Evolutionary conservation across 1,140 invertebrate genomes (phyloP).

Genomic region (Camponotus vicinus): DNA sequence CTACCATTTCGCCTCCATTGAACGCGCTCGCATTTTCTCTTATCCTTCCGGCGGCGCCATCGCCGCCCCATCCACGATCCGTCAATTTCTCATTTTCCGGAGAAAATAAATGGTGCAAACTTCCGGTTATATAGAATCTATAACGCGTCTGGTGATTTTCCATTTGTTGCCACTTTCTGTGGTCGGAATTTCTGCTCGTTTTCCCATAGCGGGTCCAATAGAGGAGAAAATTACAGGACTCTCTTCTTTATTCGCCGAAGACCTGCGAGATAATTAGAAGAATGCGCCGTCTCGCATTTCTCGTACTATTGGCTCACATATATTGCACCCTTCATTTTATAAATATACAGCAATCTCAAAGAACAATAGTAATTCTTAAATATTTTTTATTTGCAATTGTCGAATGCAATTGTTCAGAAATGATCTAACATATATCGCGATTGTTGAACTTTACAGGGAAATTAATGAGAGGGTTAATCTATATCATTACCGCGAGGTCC

Average conservation of each 20-base stretch:
- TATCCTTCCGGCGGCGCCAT: conserved; percentile 34
- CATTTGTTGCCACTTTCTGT: conserved; percentile 25
- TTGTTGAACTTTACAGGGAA: conserved; percentile 18
- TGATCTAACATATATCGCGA: conserved; percentile 40
- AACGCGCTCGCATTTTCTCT: conserved; percentile 12
- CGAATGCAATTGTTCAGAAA: conserved; percentile 21
- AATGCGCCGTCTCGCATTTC: neutral
- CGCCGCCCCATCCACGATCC: conserved; percentile 58
- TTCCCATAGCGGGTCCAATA: conserved; percentile 33
- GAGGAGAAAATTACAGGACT: conserved; percentile 7
- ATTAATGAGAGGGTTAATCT: conserved; percentile 56
- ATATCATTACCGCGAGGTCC: conserved; percentile 55
- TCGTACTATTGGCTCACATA: neutral
- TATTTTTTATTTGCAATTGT: neutral
- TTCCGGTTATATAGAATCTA: conserved; percentile 29
- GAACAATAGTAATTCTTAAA: neutral
- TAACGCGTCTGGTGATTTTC: conserved; percentile 43
- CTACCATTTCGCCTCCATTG: conserved; percentile 2
- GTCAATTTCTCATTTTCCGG: conserved; percentile 72
- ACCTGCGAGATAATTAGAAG: conserved; percentile 12
- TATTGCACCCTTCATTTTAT: conserved; percentile 1
- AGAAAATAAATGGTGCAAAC: conserved; percentile 59
- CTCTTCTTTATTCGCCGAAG: neutral
- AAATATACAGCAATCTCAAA: neutral
- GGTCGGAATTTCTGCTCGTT: conserved; percentile 6